Base-by-base conservation (phyloP, 2,888 invertebrate genomes). In the Amorpha juglandis region DNA sequence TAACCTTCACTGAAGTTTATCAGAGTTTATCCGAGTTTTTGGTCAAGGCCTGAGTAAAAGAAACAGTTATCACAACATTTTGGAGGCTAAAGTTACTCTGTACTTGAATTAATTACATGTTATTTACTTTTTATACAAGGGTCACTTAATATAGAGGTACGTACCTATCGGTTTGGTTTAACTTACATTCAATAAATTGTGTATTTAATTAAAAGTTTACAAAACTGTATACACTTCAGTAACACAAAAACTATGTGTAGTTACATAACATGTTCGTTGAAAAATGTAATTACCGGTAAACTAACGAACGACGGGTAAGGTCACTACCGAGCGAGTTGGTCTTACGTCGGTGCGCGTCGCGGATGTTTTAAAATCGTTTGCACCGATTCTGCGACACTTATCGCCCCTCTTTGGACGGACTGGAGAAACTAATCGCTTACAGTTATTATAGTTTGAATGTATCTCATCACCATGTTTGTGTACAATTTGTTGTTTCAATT, bases 241-340 rank as follows among this genome's bases (percentile, higher is more conserved):
- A 65, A 65, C n/a, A 63, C 42, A n/a, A 47, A 27, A 66, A 63
- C 14, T 62, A 50, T 53, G n/a, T 63, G 62, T 21, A 14, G 65
- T 71, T 71, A 71, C 67, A 68, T 74, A 75, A 75, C 66, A 71
- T 71, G 69, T 65, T 65, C 66, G 65, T 38, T 65, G 65, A 66
- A 66, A 73, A 74, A 74, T 74, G 73, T 71, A 68, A 71, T 71
- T 73, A 67, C 71, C 72, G 69, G 67, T 69, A 74, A 75, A 75
- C 74, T 73, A 73, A 67, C 74, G 69, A 72, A 66, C 68, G 69
- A 68, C 71, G 73, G 74, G 67, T 71, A 70, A 74, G 73, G 75
- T 74, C 73, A 74, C 68, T 42, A 53, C 67, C 71, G 64, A 64
- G 62, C 68, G 67, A 70, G 69, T 70, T 75, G 74, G 66, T 68